phyloP scores from a whole-genome alignment of 2,797 vertebrate species.

The Tenualosa thibaudeaui region DNA sequence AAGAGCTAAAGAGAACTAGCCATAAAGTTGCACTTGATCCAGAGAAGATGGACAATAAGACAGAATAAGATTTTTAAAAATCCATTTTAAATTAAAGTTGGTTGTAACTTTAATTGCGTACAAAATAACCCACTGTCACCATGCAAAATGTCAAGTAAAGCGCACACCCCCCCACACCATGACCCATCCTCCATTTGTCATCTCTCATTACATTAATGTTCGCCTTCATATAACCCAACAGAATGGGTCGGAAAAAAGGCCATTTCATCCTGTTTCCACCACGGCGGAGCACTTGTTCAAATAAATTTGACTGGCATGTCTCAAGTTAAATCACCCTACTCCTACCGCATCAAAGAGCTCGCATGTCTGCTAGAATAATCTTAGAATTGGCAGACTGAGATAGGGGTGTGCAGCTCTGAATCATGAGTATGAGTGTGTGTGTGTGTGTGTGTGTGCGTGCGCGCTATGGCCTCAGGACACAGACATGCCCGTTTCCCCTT shows the following conservation, averaged over 20 bases:
- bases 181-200: not conserved
- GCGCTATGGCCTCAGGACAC: not conserved
- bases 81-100: too few species aligned
- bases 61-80: not conserved
- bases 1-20: slow-evolving; percentile 36
- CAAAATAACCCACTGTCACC: too few species aligned
- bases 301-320: slow-evolving; percentile 3
- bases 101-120: too few species aligned
- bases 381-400: not conserved
- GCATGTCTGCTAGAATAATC: not conserved
- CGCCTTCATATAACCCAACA: not conserved
- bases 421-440: not conserved
- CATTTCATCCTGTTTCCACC: not conserved
- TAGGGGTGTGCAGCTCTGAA: not conserved
- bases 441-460: too few species aligned
- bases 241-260: not conserved
- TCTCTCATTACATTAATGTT: not conserved
- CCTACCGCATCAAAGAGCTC: slow-evolving; percentile 5
- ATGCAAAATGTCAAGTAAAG: too few species aligned
- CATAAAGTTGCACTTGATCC: not conserved
- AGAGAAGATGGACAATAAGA: not conserved
- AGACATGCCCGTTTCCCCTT: not conserved
- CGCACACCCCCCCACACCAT: not conserved
- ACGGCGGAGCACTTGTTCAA: slow-evolving; percentile 10
- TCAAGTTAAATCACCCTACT: not conserved